A percentile compares a stretch with the other conserved stretches of the same genome.
Conservation (phyloP, 2,113 vertebrate genomes). For the Rhynchopsitta pachyrhyncha region DNA sequence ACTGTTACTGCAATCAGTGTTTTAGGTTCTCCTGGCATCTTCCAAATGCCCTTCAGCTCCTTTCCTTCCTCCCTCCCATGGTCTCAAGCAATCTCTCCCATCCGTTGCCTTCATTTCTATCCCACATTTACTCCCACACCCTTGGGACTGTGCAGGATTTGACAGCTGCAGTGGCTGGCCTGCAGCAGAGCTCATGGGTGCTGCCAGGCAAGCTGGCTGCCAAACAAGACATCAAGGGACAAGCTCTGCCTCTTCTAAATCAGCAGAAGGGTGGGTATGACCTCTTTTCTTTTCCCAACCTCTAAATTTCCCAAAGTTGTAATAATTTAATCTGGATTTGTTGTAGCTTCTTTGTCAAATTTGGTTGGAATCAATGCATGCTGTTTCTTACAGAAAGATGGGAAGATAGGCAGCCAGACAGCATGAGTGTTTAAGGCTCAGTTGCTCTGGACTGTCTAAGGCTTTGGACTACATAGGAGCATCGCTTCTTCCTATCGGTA, state of each 20-base stretch:
- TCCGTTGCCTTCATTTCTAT: not conserved
- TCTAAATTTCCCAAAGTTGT: not conserved
- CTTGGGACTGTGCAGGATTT: not conserved
- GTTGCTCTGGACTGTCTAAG: not conserved
- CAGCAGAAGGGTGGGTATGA: not conserved
- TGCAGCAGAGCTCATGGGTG: fast-evolving
- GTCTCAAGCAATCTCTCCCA: not conserved
- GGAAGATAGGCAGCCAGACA: not conserved
- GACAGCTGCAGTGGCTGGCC: not conserved
- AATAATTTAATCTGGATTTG: not conserved
- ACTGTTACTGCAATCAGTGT: not conserved
- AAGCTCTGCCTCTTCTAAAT: not conserved
- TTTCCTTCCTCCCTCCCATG: not conserved
- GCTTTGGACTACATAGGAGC: not conserved
- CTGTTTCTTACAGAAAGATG: not conserved
- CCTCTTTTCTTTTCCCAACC: not conserved
- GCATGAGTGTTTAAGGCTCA: not conserved
- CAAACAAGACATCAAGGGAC: not conserved
- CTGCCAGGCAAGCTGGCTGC: not conserved
- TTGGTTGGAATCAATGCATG: not conserved
- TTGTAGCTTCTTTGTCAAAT: not conserved
- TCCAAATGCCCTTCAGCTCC: not conserved
- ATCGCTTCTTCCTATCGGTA: not conserved
- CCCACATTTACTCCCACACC: not conserved
- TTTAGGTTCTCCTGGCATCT: not conserved